Evolutionary conservation across 2,888 invertebrate species (phyloP), one percentile per base, ranked within the genome.

Genomic region (Caenorhabditis virilis): DNA sequence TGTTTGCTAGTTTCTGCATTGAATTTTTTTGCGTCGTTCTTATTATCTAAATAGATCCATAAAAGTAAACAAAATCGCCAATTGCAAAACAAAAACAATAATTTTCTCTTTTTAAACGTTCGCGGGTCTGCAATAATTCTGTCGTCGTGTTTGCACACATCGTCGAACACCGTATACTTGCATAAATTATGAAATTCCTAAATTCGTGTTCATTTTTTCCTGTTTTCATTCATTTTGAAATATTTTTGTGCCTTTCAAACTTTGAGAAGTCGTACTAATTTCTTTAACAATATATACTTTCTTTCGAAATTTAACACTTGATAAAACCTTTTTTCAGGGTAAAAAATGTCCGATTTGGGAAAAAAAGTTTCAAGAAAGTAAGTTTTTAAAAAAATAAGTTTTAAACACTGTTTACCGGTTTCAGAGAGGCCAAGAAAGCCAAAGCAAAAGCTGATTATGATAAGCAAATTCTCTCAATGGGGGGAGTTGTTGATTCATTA

Each of bases 401-500:
- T 2, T 11, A 7, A 22, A 7, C 16, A 23, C 16, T 30, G 33
- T n/a, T 22, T 23, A 26, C 36, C 18, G 6, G 35, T 55, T 65
- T 15, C 53, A 71, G 72, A 56, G 75, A 77, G 16, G 61, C 53
- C 15, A 75, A 75, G 53, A 69, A 71, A 48, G 61, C 62, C 38
- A 66, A 75, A 45, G 76, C 76, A 41, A 55, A 66, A 27, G 74
- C 68, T 9, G 71, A 77, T 45, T 80, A 72, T 62, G 78, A 82
- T 23, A 72, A 74, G 26, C 69, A 78, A 47, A 63, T 82, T 39
- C 56, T 77, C 11, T 72, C 80, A 15, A 76, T 82, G 78, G 81
- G 80, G n/a, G 77, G 78, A 30, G 74, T 72, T 45, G 60, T 76
- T n/a, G 73, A 67, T 13, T 72, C 66, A 45, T 48, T 62, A 22